Evolutionary conservation across 2,797 vertebrate genomes (phyloP).

Genomic region (Rhinatrema bivittatum): DNA sequence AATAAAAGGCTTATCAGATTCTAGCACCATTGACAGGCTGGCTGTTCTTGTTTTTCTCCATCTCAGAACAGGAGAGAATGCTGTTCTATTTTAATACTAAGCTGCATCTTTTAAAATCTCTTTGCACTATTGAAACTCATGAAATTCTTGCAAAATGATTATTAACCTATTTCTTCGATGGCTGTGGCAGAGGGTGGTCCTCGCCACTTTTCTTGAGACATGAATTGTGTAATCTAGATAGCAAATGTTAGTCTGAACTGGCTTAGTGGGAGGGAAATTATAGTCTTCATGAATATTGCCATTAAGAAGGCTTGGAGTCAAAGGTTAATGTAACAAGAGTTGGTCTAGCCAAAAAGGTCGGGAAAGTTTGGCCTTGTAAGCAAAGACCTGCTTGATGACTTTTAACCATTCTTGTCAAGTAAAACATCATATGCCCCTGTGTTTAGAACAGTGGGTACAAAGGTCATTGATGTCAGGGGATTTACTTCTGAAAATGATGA

Average conservation of each 20-base stretch:
- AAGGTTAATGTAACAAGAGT: constrained; percentile 66
- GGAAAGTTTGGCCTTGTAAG: constrained; percentile 33
- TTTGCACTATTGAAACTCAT: no score
- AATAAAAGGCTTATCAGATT: constrained; percentile 65
- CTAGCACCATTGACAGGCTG: constrained; percentile 62
- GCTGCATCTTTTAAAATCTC: no score
- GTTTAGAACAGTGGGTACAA: constrained; percentile 41
- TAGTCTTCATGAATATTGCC: constrained; percentile 41
- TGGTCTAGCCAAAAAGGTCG: constrained; percentile 57
- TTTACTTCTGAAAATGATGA: constrained; percentile 27
- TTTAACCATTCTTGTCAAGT: constrained; percentile 55
- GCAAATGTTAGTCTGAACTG: constrained; percentile 54
- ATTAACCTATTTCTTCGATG: no score
- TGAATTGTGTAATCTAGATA: constrained; percentile 54
- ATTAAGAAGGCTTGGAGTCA: constrained; percentile 48
- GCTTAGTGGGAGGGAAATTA: constrained; percentile 49
- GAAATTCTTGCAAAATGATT: no score
- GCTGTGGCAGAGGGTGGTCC: constrained; percentile 55
- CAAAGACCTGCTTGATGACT: constrained; percentile 41
- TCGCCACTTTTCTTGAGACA: constrained; percentile 61
- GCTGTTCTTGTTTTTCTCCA: constrained; percentile 69
- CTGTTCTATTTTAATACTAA: no score
- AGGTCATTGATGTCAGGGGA: constrained; percentile 27
- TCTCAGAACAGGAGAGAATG: no score
- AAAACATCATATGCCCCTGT: constrained; percentile 40